Conservation (phyloP, 2,888 invertebrate species). For the Cheilosia soror region DNA sequence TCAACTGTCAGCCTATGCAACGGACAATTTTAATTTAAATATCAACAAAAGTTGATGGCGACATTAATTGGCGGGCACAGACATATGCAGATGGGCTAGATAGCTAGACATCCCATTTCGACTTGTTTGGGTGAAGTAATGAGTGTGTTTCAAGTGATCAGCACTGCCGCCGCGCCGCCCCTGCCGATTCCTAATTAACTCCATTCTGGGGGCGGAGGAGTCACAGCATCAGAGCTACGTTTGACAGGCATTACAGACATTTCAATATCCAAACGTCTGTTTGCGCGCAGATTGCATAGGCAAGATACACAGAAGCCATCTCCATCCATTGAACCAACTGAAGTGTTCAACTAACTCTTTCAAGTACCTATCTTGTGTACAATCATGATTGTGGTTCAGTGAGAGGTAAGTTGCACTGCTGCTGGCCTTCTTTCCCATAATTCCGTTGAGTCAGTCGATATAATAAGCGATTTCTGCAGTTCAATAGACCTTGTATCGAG, state of each 20-base stretch:
- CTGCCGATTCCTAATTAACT: slow-evolving; percentile 62
- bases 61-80: slow-evolving; percentile 63
- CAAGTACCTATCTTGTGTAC: slow-evolving; percentile 34
- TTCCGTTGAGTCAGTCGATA: slow-evolving; percentile 51
- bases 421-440: slow-evolving; percentile 68
- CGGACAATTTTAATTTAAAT: slow-evolving; percentile 71
- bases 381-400: slow-evolving; percentile 65
- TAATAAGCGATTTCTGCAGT: slow-evolving; percentile 68
- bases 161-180: slow-evolving; percentile 1
- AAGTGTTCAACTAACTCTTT: slow-evolving; percentile 58
- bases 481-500: slow-evolving; percentile 71
- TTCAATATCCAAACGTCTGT: slow-evolving; percentile 69
- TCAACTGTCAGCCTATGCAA: slow-evolving; percentile 59
- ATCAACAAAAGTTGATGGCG: slow-evolving; percentile 62
- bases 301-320: slow-evolving; percentile 43
- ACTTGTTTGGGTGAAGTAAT: slow-evolving; percentile 42
- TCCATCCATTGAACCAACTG: slow-evolving; percentile 49
- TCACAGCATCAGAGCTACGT: slow-evolving; percentile 22
- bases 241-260: slow-evolving; percentile 64
- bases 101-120: slow-evolving; percentile 20
- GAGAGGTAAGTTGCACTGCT: slow-evolving; percentile 48
- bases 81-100: slow-evolving; percentile 36
- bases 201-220: slow-evolving; percentile 56
- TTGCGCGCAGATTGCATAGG: slow-evolving; percentile 55
- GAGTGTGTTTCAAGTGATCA: slow-evolving; percentile 58